Conservation (phyloP, 2,797 vertebrate species). For the Liasis olivaceus region DNA sequence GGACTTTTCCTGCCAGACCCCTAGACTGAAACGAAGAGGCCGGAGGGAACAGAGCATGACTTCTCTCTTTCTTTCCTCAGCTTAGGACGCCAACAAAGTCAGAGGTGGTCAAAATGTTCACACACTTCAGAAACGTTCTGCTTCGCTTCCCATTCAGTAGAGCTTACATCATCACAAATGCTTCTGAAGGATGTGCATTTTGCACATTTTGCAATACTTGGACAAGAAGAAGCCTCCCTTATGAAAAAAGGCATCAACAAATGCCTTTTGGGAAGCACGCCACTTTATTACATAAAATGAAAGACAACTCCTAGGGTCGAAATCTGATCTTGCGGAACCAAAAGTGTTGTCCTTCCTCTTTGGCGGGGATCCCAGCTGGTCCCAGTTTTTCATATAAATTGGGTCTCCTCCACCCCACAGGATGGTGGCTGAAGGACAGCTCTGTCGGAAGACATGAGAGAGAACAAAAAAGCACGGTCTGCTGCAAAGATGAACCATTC, state of each 20-base stretch:
- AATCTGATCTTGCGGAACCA: conserved; percentile 48
- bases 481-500: background rate
- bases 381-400: conserved; percentile 45
- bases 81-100: background rate
- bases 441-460: background rate
- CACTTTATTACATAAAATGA: conserved; percentile 60
- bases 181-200: background rate
- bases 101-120: background rate
- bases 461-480: background rate
- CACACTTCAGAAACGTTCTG: background rate
- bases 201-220: background rate
- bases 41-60: background rate
- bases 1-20: no score
- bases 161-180: background rate
- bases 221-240: background rate
- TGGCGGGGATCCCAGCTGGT: conserved; percentile 42
- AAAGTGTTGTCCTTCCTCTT: conserved; percentile 38
- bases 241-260: no score
- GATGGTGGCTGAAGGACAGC: background rate
- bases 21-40: no score
- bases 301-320: conserved; percentile 37
- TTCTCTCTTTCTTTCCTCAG: background rate
- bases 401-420: rapidly evolving
- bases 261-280: conserved; percentile 27
- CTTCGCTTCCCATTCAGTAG: background rate